Percentiles rank a stretch among this genome's conserved stretches.
Conservation (phyloP, 2,888 invertebrate species). For the Phengaris alcon region DNA sequence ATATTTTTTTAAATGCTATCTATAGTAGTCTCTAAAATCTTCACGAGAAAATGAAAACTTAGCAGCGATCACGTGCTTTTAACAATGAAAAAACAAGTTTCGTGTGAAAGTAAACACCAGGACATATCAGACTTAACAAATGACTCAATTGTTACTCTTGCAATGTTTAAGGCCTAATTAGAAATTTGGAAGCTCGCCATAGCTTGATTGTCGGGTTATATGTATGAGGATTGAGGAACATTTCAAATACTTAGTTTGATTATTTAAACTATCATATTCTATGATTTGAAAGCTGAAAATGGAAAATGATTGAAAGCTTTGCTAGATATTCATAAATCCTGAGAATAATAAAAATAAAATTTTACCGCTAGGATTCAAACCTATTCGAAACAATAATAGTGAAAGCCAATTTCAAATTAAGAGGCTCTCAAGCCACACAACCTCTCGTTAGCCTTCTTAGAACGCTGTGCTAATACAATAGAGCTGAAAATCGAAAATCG, state of each 20-base stretch:
- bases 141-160: slow-evolving; percentile 1
- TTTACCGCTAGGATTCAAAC: no score
- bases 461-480: no score
- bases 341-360: no score
- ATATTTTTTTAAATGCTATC: no score
- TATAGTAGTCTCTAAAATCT: no score
- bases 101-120: not conserved
- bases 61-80: not conserved
- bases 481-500: no score
- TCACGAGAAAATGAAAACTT: not conserved
- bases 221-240: not conserved
- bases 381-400: no score
- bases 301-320: not conserved
- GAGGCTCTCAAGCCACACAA: no score
- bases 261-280: not conserved
- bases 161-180: not conserved
- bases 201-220: not conserved
- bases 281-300: no score
- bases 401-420: no score
- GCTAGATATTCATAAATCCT: not conserved
- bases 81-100: not conserved
- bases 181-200: slow-evolving; percentile 3
- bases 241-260: not conserved
- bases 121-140: not conserved
- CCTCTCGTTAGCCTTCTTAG: no score